A percentile compares a stretch with the other conserved stretches of the same genome.
These are phyloP conservation scores for Isichthys henryi DNA, from an alignment of 2,113 vertebrate species.

Conservation along the genomic window DNA sequence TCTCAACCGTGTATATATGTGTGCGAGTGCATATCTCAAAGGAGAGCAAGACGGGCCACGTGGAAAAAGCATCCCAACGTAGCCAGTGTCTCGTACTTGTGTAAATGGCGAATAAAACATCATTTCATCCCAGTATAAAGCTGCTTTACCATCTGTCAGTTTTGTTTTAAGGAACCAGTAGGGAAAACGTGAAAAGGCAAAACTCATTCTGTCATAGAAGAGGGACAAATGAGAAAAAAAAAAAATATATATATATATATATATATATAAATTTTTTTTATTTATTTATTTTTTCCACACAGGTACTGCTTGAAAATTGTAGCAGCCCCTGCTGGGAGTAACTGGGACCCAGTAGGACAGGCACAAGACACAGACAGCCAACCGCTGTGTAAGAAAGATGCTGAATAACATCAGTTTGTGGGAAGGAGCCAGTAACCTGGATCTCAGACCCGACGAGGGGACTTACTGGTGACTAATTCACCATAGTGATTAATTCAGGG, in stretches of 20 bases:
- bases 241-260: too few relatives aligned
- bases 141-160: background rate
- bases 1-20: background rate
- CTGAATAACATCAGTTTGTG: conserved; percentile 36
- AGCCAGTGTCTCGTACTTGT: background rate
- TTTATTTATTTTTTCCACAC: too few relatives aligned
- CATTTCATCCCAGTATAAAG: background rate
- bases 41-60: background rate
- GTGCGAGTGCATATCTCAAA: background rate
- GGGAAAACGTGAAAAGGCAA: background rate
- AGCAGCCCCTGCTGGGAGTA: background rate
- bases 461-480: conserved; percentile 45
- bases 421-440: conserved; percentile 29
- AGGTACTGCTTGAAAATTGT: background rate
- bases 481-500: conserved; percentile 28
- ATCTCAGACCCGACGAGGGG: conserved; percentile 9
- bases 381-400: conserved; percentile 30
- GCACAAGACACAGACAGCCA: conserved; percentile 35
- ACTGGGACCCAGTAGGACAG: conserved; percentile 31
- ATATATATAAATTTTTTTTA: too few relatives aligned
- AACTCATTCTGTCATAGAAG: background rate
- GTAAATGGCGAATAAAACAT: background rate
- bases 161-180: background rate
- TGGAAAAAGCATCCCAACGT: background rate
- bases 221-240: too few relatives aligned